Evolutionary conservation across 2,113 vertebrate species (phyloP).

Genomic region (Tenrec ecaudatus): DNA sequence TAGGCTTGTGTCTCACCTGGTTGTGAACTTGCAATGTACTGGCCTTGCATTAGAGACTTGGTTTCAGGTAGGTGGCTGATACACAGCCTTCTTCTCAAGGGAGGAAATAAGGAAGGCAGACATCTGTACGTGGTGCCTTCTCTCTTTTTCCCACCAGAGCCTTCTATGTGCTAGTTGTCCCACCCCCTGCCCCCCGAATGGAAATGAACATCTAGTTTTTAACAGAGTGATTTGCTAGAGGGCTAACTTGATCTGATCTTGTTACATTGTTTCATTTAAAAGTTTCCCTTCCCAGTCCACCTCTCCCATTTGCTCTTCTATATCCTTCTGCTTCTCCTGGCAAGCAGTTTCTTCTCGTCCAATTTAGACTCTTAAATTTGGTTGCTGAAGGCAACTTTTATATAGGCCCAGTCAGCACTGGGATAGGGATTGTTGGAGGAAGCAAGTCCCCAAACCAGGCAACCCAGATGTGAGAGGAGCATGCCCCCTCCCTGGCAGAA

Average conservation of each 20-base stretch:
- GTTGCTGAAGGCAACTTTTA: neutral
- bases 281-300: neutral
- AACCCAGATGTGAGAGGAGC: neutral
- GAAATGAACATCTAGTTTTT: neutral
- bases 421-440: neutral
- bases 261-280: neutral
- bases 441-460: neutral
- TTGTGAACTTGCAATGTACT: neutral
- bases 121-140: neutral
- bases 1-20: neutral
- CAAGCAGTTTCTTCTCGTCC: neutral
- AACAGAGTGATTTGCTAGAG: neutral
- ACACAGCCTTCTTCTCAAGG: neutral
- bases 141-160: neutral
- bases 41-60: neutral
- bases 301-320: neutral
- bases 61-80: neutral
- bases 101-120: slow-evolving; percentile 13
- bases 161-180: too few species aligned
- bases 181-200: neutral
- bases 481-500: neutral
- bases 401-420: neutral
- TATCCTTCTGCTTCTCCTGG: neutral
- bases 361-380: neutral
- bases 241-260: too few species aligned